Conservation (phyloP, 2,797 vertebrate genomes). For the Leucoraja ocellata region DNA sequence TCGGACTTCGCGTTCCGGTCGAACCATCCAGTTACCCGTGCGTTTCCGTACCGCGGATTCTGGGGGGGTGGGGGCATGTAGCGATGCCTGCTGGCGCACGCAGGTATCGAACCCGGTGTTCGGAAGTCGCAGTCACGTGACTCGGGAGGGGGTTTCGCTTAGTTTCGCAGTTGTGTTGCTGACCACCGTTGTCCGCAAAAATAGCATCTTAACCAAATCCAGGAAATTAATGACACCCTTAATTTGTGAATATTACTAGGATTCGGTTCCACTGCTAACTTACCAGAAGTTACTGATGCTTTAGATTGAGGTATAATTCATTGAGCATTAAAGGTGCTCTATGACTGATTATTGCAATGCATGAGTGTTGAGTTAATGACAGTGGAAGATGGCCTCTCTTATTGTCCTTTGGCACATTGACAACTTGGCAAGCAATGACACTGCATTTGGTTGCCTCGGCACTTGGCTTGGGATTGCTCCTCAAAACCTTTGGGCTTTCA, state of each 20-base stretch:
- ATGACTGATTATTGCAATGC: not conserved
- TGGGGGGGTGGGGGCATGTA: no score
- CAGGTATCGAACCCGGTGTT: no score
- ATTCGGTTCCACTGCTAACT: not conserved
- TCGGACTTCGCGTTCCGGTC: no score
- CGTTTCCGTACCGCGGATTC: no score
- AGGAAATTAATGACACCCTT: not conserved
- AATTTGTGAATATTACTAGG: not conserved
- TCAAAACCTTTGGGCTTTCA: not conserved
- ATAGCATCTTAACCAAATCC: not conserved
- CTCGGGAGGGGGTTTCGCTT: no score
- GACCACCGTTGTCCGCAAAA: no score
- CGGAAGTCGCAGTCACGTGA: no score
- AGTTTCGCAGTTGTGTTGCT: no score
- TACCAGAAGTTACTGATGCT: not conserved
- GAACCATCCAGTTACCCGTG: no score
- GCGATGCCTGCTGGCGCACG: no score
- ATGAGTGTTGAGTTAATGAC: not conserved
- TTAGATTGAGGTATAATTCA: conserved; percentile 11
- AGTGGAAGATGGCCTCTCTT: not conserved
- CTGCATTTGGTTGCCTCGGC: not conserved
- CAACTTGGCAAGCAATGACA: not conserved
- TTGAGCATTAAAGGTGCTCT: not conserved
- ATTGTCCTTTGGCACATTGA: not conserved
- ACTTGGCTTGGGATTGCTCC: not conserved